Conservation (phyloP, 2,888 invertebrate genomes). For the Ophraella communa region DNA sequence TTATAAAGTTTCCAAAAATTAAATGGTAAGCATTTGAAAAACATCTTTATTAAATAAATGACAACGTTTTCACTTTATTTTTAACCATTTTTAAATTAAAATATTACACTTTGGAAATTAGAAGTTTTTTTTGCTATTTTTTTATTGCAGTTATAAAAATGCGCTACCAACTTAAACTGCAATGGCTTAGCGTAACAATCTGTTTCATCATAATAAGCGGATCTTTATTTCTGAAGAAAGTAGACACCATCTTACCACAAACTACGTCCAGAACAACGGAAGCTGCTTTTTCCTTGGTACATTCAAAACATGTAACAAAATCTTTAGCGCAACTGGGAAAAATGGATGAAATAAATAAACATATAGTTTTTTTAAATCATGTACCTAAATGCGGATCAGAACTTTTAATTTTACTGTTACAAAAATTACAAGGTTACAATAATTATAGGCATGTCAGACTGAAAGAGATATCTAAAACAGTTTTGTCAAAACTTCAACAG, state of each 20-base stretch:
- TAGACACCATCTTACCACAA: constrained; percentile 8
- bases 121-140: neutral
- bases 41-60: no score
- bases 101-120: no score
- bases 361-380: constrained; percentile 67
- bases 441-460: constrained; percentile 66
- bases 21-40: no score
- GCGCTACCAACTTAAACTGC: constrained; percentile 4
- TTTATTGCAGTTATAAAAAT: constrained; percentile 3
- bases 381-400: constrained; percentile 69
- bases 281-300: constrained; percentile 43
- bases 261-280: constrained; percentile 29
- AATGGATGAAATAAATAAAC: constrained; percentile 61
- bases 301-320: constrained; percentile 60
- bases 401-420: constrained; percentile 65
- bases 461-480: constrained; percentile 51
- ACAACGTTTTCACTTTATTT: no score
- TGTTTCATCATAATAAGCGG: constrained; percentile 30
- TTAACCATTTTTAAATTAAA: no score
- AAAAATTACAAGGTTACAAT: constrained; percentile 66
- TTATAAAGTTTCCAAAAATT: no score
- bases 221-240: constrained; percentile 37
- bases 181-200: constrained; percentile 9
- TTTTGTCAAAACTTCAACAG: constrained; percentile 56
- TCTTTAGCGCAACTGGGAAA: constrained; percentile 62